phyloP scores from a whole-genome alignment of 92 coral and sea anemone species.

The Phymanthus crucifer region DNA sequence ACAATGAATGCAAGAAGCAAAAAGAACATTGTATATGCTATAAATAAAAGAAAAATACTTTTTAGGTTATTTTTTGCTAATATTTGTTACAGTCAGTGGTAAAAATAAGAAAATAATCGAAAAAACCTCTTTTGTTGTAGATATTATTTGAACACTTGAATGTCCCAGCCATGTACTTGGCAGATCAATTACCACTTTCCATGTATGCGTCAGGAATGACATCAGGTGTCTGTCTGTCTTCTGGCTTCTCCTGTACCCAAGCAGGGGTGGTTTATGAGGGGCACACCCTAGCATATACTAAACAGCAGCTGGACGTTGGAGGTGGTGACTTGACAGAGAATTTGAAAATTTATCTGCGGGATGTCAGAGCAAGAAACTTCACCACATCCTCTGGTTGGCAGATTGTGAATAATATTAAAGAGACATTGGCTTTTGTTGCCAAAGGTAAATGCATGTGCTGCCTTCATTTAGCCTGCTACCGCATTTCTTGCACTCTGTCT shows the following conservation, averaged over 20 bases:
- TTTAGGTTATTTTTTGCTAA: too few species aligned
- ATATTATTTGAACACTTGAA: conserved; percentile 89
- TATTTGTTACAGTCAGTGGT: too few species aligned
- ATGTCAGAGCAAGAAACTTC: conserved; percentile 79
- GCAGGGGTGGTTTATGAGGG: conserved; percentile 97
- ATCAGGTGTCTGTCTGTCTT: conserved; percentile 81
- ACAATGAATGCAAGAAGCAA: too few species aligned
- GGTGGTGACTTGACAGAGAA: conserved; percentile 91
- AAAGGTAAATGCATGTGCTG: conserved; percentile 52
- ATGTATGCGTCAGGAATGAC: conserved; percentile 91
- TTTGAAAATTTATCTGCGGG: conserved; percentile 74
- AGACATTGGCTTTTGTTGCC: conserved; percentile 81
- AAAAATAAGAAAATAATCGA: too few species aligned
- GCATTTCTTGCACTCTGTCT: too few species aligned
- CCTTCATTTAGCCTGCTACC: too few species aligned
- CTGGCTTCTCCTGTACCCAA: conserved; percentile 93
- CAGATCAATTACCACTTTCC: conserved; percentile 79
- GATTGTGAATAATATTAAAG: conserved; percentile 92
- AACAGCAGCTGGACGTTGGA: conserved; percentile 86
- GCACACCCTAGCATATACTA: conserved; percentile 69
- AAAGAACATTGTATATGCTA: too few species aligned
- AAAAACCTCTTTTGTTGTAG: conserved; percentile 39
- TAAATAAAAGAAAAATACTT: too few species aligned
- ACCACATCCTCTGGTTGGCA: conserved; percentile 96
- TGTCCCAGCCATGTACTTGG: conserved; percentile 92